Conservation (phyloP, 92 coral and sea anemone genomes). For the Epizoanthus fatuus region DNA sequence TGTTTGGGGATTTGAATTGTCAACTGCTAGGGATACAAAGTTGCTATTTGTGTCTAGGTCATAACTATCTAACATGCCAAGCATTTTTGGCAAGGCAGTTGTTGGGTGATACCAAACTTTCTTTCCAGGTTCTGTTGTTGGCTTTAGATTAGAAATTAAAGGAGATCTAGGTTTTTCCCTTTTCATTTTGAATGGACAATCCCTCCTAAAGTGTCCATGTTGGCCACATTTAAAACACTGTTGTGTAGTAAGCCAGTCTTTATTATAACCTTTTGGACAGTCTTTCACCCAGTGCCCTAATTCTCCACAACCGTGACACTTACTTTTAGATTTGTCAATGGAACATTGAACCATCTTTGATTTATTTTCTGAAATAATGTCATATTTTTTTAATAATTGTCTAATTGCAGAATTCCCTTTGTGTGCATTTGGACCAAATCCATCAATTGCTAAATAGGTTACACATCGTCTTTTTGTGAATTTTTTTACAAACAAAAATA, state of each 20-base stretch:
- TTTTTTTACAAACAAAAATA: slow-evolving; percentile 10
- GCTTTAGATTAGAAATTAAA: background rate
- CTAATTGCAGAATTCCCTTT: slow-evolving; percentile 45
- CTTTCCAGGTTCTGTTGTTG: background rate
- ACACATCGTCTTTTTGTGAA: slow-evolving; percentile 52
- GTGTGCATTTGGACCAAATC: no score
- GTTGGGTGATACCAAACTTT: background rate
- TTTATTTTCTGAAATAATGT: no score
- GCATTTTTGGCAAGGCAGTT: slow-evolving; percentile 2
- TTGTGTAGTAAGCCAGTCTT: slow-evolving; percentile 44
- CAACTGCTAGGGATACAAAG: background rate
- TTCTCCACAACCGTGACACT: background rate
- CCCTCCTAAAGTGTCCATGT: slow-evolving; percentile 31
- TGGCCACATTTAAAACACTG: slow-evolving; percentile 47
- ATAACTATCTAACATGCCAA: background rate
- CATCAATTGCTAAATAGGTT: slow-evolving; percentile 52
- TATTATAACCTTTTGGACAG: slow-evolving; percentile 18
- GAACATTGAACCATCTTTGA: no score
- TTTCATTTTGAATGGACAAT: background rate
- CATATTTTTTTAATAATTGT: slow-evolving; percentile 48
- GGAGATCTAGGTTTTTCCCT: background rate
- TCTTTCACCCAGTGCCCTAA: background rate
- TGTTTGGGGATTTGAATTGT: background rate
- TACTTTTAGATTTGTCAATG: no score
- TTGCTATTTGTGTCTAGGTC: background rate